Conservation (phyloP, 1,140 invertebrate genomes). For the Drosophila kepulauana region DNA sequence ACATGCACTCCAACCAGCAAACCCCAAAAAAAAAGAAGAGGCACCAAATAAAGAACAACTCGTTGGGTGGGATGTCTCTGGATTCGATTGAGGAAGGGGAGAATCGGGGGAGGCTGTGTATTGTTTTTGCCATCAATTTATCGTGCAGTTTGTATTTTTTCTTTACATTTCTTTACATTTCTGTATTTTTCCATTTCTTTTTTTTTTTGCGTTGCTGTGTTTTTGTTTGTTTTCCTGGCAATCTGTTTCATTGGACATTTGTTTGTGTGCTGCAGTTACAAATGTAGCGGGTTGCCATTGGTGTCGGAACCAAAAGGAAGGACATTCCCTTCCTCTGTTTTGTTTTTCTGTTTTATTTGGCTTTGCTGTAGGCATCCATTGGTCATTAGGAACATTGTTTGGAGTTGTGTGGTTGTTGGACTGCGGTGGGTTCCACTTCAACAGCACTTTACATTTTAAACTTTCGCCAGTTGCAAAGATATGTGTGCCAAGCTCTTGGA, state of each 20-base stretch:
- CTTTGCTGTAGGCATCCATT: slow-evolving; percentile 61
- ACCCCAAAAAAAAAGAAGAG: not conserved
- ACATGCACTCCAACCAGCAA: slow-evolving; percentile 47
- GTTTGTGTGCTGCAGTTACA: slow-evolving; percentile 67
- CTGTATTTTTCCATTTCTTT: slow-evolving; percentile 5
- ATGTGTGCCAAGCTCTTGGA: not conserved
- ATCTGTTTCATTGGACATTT: slow-evolving; percentile 83
- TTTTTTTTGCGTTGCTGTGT: slow-evolving; percentile 29
- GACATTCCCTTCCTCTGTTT: not conserved
- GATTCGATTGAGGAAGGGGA: not conserved
- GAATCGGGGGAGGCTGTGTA: slow-evolving; percentile 27
- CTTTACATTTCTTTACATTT: slow-evolving; percentile 30
- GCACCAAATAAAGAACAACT: slow-evolving; percentile 31
- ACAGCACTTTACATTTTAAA: not conserved
- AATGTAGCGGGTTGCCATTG: slow-evolving; percentile 43
- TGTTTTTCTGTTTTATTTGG: slow-evolving; percentile 33
- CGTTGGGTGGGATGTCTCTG: slow-evolving; percentile 4
- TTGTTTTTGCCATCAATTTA: slow-evolving; percentile 79
- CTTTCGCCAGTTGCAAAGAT: not conserved
- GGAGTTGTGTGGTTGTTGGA: slow-evolving; percentile 52
- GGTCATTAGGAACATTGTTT: slow-evolving; percentile 71
- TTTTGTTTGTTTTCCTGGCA: slow-evolving; percentile 72
- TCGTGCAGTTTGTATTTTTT: slow-evolving; percentile 56
- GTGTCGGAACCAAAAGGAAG: slow-evolving; percentile 27
- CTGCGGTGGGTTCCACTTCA: not conserved